Percentiles rank a stretch among this genome's conserved stretches.
These are phyloP conservation scores for Athalia rosae DNA, from an alignment of 2,888 invertebrate species.

Conservation along the genomic window DNA sequence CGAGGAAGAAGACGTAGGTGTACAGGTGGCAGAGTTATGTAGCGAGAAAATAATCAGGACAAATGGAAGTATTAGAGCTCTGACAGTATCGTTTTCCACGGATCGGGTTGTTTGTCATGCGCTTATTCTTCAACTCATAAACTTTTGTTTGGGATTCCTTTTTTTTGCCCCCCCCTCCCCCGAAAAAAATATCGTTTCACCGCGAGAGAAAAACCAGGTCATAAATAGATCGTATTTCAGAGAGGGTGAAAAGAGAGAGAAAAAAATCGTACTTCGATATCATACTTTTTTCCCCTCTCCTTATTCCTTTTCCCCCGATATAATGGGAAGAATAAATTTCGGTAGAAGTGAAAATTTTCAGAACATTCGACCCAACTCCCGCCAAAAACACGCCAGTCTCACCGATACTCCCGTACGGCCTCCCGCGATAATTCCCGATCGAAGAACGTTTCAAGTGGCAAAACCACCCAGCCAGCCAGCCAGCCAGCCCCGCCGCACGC, in stretches of 20 bases:
- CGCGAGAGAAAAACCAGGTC: background rate
- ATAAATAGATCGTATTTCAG: background rate
- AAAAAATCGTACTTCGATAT: background rate
- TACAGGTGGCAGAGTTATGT: conserved; percentile 41
- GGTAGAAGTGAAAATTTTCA: no score
- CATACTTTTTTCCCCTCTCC: background rate
- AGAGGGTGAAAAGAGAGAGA: no score
- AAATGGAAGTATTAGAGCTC: conserved; percentile 39
- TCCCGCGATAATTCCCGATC: conserved; percentile 3
- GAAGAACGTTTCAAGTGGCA: conserved; percentile 5
- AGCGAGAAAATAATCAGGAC: conserved; percentile 43
- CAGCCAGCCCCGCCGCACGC: no score
- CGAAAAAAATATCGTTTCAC: background rate
- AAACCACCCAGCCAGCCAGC: no score
- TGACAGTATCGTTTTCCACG: conserved; percentile 43
- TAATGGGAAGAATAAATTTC: no score
- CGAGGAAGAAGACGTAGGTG: conserved; percentile 17
- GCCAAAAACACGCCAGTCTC: no score
- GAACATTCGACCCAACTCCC: no score
- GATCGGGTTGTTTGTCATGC: conserved; percentile 35
- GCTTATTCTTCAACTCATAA: conserved; percentile 40
- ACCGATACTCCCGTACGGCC: background rate
- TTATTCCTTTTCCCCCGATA: no score
- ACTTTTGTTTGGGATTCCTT: conserved; percentile 14
- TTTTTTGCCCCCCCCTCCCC: background rate